Percentiles rank a stretch among this genome's conserved stretches.
Evolutionary conservation across 2,888 invertebrate genomes (phyloP).

Genomic region (Chalcosyrphus nemorum): DNA sequence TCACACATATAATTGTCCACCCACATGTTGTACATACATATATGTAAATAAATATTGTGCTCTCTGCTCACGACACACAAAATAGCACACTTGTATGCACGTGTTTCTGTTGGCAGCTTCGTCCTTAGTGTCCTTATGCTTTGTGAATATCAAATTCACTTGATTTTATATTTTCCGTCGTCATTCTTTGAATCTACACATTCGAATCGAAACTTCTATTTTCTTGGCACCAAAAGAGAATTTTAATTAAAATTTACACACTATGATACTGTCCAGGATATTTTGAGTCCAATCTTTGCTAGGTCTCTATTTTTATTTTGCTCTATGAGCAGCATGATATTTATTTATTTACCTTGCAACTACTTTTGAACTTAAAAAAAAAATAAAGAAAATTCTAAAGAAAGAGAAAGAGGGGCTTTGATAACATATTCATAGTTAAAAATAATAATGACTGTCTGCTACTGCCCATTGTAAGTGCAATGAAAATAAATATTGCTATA

Average conservation of each 20-base stretch:
- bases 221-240: constrained; percentile 61
- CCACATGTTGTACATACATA: neutral
- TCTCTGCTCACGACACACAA: neutral
- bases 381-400: neutral
- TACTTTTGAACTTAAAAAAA: constrained; percentile 11
- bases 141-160: constrained; percentile 66
- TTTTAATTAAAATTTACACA: constrained; percentile 71
- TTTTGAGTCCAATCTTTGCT: constrained; percentile 27
- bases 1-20: constrained; percentile 52
- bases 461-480: constrained; percentile 31
- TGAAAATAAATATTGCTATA: neutral
- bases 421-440: constrained; percentile 44
- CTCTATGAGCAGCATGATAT: neutral
- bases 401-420: constrained; percentile 27
- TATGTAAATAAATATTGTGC: too few relatives aligned
- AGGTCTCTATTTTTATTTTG: neutral
- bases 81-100: neutral
- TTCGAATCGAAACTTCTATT: constrained; percentile 55
- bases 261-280: constrained; percentile 36
- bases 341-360: constrained; percentile 45
- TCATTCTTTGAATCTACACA: constrained; percentile 39
- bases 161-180: constrained; percentile 47
- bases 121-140: constrained; percentile 42
- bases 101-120: neutral
- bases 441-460: constrained; percentile 39